A percentile compares a stretch with the other conserved stretches of the same genome.
Conservation (phyloP, 1,140 invertebrate species). For the Portunus trituberculatus region DNA sequence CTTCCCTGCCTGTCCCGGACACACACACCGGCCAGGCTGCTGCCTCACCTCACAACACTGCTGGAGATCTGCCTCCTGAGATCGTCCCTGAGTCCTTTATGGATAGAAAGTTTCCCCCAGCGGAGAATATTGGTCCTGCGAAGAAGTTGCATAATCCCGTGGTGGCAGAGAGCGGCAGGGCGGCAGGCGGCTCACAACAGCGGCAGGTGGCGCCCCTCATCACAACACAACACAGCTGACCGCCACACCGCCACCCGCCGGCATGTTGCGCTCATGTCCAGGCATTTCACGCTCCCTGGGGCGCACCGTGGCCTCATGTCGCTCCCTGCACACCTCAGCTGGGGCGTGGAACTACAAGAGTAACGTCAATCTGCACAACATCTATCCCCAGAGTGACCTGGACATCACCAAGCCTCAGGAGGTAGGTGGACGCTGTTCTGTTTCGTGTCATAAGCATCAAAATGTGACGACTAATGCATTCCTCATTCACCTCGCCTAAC, state of each 20-base stretch:
- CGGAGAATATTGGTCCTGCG: not conserved
- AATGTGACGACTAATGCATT: too few species aligned
- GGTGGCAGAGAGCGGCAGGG: not conserved
- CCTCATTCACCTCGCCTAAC: too few species aligned
- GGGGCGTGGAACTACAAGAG: not conserved
- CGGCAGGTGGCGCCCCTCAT: too few species aligned
- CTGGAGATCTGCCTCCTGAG: not conserved
- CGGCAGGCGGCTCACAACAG: not conserved
- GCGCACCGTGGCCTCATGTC: not conserved
- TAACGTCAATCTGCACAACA: conserved; percentile 21
- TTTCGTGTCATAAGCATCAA: too few species aligned
- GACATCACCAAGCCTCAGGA: not conserved
- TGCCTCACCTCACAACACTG: not conserved
- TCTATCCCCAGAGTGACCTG: conserved; percentile 37
- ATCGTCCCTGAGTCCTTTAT: not conserved
- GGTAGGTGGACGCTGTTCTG: conserved; percentile 24
- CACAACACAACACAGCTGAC: too few species aligned
- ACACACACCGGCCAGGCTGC: too few species aligned
- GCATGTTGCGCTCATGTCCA: not conserved
- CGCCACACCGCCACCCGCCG: not conserved
- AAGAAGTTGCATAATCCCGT: not conserved
- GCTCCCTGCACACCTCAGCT: not conserved
- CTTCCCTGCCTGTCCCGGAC: too few species aligned
- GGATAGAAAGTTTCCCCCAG: not conserved
- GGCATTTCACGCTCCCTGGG: not conserved